Conservation (phyloP, 2,113 vertebrate species). For the Brachypodius melanocephalos region DNA sequence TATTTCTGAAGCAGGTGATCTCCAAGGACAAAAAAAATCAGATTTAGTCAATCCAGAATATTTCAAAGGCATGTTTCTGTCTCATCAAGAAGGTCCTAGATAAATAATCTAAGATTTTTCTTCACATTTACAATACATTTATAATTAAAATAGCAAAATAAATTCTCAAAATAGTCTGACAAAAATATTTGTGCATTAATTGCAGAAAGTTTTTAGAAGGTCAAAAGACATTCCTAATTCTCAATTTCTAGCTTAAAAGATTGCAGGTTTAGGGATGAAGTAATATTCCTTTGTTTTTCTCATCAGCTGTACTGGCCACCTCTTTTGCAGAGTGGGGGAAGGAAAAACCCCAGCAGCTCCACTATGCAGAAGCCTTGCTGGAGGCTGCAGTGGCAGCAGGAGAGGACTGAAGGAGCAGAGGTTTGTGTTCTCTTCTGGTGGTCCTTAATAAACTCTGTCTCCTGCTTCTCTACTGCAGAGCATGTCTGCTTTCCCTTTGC, state of each 20-base stretch:
- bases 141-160: neutral
- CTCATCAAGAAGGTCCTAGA: neutral
- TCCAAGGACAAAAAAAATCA: neutral
- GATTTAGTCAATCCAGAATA: neutral
- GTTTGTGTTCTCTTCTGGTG: neutral
- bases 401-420: too few species aligned
- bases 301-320: neutral
- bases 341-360: neutral
- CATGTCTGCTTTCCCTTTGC: neutral
- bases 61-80: neutral
- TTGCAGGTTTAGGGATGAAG: neutral
- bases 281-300: neutral
- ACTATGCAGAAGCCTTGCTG: neutral
- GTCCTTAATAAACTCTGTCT: neutral
- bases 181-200: neutral
- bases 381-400: neutral
- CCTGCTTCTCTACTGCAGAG: neutral
- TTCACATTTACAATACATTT: neutral
- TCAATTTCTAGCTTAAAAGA: neutral
- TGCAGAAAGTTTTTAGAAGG: neutral
- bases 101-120: neutral
- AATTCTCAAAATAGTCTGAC: neutral
- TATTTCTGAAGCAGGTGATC: neutral
- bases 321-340: neutral
- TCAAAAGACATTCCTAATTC: neutral